Evolutionary conservation across 2,113 vertebrate species (phyloP).

Genomic region (Labeo catla): DNA sequence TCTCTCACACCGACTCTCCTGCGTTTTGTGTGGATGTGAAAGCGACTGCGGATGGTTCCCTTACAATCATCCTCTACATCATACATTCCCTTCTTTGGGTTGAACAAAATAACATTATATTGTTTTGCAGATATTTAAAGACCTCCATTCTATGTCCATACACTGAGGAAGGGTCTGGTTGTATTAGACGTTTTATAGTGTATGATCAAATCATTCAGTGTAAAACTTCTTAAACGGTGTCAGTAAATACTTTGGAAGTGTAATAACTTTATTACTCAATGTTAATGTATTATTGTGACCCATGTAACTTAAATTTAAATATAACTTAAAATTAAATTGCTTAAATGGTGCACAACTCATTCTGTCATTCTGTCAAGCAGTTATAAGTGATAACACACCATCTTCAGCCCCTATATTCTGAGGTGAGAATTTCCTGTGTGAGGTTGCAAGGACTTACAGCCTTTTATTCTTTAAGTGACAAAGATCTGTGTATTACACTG

Average conservation of each 20-base stretch:
- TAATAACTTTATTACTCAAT: neutral
- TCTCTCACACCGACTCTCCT: conserved; percentile 42
- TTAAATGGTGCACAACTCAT: neutral
- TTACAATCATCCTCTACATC: conserved; percentile 7
- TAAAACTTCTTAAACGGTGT: conserved; percentile 17
- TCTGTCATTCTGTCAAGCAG: neutral
- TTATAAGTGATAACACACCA: neutral
- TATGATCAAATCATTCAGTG: conserved; percentile 16
- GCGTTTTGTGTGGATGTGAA: conserved; percentile 38
- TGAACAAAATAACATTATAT: conserved; percentile 13
- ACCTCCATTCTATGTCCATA: conserved; percentile 4
- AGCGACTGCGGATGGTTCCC: conserved; percentile 42
- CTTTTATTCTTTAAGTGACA: neutral
- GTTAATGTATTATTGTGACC: neutral
- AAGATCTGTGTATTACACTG: neutral
- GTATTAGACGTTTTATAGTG: neutral
- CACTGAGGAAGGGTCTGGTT: neutral
- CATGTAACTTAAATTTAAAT: neutral
- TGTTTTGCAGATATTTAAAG: conserved; percentile 37
- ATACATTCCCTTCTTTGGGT: conserved; percentile 8
- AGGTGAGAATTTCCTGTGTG: conserved; percentile 39
- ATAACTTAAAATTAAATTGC: neutral
- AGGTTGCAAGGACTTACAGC: conserved; percentile 33
- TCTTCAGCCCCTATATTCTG: neutral
- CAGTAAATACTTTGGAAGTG: conserved; percentile 8